Percentiles rank a stretch among this genome's conserved stretches.
Evolutionary conservation across 2,888 invertebrate genomes (phyloP).

Genomic region (Agonopterix alstromeriana): DNA sequence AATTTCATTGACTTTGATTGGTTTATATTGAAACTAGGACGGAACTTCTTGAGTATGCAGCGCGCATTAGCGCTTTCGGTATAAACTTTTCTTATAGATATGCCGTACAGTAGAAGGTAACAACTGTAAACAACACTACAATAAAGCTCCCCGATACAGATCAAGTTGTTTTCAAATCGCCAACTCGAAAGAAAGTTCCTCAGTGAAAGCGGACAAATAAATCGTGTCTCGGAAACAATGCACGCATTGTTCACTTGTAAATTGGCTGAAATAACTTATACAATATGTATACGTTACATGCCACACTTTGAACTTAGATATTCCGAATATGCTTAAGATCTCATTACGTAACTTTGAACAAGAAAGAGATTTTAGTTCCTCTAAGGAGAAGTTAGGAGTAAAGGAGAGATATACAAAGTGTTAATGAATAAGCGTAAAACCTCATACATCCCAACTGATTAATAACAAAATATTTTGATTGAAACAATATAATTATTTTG

Average conservation of each 20-base stretch:
- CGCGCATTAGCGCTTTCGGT: too few relatives aligned
- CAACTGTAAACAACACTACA: conserved; percentile 16
- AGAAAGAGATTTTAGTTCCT: too few relatives aligned
- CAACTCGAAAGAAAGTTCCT: conserved; percentile 52
- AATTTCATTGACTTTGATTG: too few relatives aligned
- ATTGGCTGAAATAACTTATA: conserved; percentile 55
- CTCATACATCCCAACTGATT: too few relatives aligned
- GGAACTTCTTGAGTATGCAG: too few relatives aligned
- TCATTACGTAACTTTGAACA: background rate
- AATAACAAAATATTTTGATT: too few relatives aligned
- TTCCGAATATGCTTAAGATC: background rate
- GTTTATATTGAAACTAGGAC: too few relatives aligned
- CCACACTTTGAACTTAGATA: conserved; percentile 28
- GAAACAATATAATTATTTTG: too few relatives aligned
- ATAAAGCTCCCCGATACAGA: conserved; percentile 51
- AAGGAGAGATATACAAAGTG: too few relatives aligned
- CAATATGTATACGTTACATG: conserved; percentile 14
- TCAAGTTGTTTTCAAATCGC: conserved; percentile 46
- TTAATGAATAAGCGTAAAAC: too few relatives aligned
- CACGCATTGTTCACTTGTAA: conserved; percentile 63
- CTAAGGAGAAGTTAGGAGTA: too few relatives aligned
- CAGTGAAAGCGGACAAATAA: conserved; percentile 63
- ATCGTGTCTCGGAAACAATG: conserved; percentile 62
- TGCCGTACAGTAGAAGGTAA: background rate
- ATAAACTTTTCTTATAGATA: too few relatives aligned